phyloP scores from a whole-genome alignment of 2,888 invertebrate species.

The Dysmachus trigonus region DNA sequence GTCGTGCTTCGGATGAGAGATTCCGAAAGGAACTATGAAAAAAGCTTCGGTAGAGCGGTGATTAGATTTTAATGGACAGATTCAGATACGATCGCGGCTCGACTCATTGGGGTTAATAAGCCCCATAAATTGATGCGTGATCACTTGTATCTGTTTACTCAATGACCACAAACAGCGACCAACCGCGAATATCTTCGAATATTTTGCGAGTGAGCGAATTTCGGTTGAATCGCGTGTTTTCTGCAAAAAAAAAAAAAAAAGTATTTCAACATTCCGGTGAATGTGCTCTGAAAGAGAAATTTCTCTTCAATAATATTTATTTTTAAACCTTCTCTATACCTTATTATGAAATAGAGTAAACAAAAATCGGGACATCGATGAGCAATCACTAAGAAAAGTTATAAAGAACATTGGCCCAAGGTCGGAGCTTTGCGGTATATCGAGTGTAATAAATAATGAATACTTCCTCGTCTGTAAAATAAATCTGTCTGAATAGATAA shows the following conservation, averaged over 20 bases:
- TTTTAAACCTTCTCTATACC: background rate
- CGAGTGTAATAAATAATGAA: background rate
- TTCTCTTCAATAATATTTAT: background rate
- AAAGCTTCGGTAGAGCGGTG: background rate
- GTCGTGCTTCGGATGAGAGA: background rate
- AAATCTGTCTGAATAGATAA: too few relatives aligned
- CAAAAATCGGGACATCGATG: background rate
- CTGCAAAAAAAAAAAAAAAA: background rate
- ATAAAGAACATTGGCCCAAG: background rate
- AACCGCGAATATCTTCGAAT: background rate
- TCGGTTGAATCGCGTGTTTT: background rate
- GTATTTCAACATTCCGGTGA: background rate
- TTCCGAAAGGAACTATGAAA: background rate
- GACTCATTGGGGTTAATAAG: background rate
- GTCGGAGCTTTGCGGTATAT: background rate
- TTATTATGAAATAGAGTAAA: background rate
- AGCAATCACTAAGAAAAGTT: background rate
- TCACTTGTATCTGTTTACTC: background rate
- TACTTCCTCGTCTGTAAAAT: too few relatives aligned
- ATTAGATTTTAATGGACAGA: background rate
- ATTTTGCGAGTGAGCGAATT: background rate
- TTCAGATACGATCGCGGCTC: background rate
- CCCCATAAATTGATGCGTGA: background rate
- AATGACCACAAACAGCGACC: background rate
- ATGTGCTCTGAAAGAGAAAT: background rate